These are phyloP conservation scores for Rhinella marina DNA, from an alignment of 2,797 vertebrate genomes.

Conservation along the genomic window DNA sequence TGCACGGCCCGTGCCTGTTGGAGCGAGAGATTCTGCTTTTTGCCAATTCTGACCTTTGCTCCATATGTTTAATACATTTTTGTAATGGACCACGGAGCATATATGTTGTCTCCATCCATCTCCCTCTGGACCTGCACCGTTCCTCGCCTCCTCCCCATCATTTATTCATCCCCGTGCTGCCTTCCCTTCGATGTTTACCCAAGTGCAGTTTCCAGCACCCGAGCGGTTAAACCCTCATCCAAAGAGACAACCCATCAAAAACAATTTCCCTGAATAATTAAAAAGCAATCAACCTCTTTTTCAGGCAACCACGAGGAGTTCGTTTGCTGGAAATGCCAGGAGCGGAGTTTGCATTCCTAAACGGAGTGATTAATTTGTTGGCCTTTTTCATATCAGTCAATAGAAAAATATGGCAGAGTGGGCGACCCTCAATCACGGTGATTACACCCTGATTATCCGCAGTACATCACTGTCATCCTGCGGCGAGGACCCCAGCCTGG, in stretches of 20 bases:
- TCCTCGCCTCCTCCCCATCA: not conserved
- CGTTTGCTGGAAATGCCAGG: conserved; percentile 47
- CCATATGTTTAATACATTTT: not conserved
- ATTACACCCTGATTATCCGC: conserved; percentile 46
- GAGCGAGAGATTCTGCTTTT: too few relatives aligned
- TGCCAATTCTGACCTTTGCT: too few relatives aligned
- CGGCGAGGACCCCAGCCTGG: not conserved
- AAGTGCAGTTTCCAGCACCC: not conserved
- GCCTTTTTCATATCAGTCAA: conserved; percentile 53
- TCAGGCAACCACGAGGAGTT: conserved; percentile 35
- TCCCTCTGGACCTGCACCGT: not conserved
- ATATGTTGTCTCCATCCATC: not conserved
- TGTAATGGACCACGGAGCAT: not conserved
- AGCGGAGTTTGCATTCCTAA: conserved; percentile 49
- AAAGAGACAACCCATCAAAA: conserved; percentile 52
- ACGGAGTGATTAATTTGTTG: conserved; percentile 52
- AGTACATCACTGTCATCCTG: conserved; percentile 46
- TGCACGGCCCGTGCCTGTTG: too few relatives aligned
- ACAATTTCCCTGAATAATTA: conserved; percentile 61
- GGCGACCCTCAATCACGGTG: conserved; percentile 48
- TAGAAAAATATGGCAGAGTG: conserved; percentile 43
- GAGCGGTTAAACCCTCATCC: conserved; percentile 23
- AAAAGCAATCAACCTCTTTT: conserved; percentile 51
- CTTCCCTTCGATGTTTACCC: not conserved
- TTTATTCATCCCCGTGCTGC: not conserved